Conservation (phyloP, 2,113 vertebrate genomes). For the Cervus canadensis region DNA sequence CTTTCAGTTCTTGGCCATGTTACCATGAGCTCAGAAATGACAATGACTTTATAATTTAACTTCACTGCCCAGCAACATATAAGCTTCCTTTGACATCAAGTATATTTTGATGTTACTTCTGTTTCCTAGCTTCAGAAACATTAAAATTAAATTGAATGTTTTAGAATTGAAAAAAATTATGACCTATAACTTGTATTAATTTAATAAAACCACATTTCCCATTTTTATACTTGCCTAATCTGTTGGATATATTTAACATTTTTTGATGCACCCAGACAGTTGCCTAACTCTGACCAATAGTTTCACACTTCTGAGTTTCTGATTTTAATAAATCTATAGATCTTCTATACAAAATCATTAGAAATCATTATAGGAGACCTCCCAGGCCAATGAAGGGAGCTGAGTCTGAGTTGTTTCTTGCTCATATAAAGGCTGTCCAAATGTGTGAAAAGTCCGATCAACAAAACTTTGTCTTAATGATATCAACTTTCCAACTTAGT, state of each 20-base stretch:
- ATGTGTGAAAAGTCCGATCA: neutral
- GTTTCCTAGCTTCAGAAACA: neutral
- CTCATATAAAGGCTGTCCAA: neutral
- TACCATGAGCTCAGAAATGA: neutral
- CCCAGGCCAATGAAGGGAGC: neutral
- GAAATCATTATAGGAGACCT: neutral
- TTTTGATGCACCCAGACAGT: neutral
- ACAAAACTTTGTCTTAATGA: neutral
- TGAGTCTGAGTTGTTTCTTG: neutral
- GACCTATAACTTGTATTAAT: neutral
- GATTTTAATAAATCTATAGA: neutral
- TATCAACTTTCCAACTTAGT: neutral
- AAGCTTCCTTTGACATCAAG: neutral
- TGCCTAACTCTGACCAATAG: neutral
- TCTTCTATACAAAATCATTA: neutral
- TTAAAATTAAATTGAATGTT: neutral
- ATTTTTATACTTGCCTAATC: neutral
- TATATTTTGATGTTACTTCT: neutral
- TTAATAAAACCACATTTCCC: neutral
- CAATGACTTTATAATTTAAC: neutral
- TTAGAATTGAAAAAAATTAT: neutral
- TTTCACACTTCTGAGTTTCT: neutral
- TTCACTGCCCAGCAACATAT: neutral
- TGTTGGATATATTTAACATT: neutral
- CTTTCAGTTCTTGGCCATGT: neutral